Conservation (phyloP, 1,140 invertebrate species). For the Drosophila varians region DNA sequence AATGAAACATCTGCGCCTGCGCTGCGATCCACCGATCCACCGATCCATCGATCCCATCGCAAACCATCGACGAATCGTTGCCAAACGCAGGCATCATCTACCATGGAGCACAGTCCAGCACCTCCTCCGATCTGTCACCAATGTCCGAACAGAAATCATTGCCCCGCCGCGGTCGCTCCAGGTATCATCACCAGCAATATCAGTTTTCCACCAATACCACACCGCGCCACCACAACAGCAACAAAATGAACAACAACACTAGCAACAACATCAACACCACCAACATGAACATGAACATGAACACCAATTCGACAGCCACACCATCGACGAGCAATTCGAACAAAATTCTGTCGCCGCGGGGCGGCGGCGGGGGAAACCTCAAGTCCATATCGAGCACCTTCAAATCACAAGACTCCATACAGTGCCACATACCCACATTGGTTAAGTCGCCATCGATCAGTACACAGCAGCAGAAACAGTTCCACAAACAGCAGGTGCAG, state of each 20-base stretch:
- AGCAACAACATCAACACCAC: constrained; percentile 33
- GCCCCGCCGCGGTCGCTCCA: constrained; percentile 88
- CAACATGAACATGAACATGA: background rate
- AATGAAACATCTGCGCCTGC: constrained; percentile 21
- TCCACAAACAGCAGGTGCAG: constrained; percentile 63
- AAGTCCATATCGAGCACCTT: constrained; percentile 83
- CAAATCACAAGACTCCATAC: constrained; percentile 83
- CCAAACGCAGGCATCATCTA: constrained; percentile 88
- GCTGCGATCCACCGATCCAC: constrained; percentile 38
- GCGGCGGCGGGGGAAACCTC: constrained; percentile 65
- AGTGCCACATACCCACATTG: constrained; percentile 82
- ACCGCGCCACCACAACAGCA: constrained; percentile 83
- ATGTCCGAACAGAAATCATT: constrained; percentile 91
- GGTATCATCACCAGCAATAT: constrained; percentile 85
- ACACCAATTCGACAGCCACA: constrained; percentile 62
- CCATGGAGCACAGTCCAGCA: constrained; percentile 90
- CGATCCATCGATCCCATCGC: constrained; percentile 9
- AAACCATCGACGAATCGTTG: constrained; percentile 9
- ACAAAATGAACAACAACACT: constrained; percentile 74
- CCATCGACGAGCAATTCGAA: constrained; percentile 56
- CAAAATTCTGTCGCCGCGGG: constrained; percentile 82
- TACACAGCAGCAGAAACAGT: constrained; percentile 81
- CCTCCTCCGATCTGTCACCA: constrained; percentile 90
- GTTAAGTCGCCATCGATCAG: constrained; percentile 81
- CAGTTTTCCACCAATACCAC: constrained; percentile 84